Conservation (phyloP, 2,797 vertebrate genomes). For the Poeciliopsis paucimaculata region DNA sequence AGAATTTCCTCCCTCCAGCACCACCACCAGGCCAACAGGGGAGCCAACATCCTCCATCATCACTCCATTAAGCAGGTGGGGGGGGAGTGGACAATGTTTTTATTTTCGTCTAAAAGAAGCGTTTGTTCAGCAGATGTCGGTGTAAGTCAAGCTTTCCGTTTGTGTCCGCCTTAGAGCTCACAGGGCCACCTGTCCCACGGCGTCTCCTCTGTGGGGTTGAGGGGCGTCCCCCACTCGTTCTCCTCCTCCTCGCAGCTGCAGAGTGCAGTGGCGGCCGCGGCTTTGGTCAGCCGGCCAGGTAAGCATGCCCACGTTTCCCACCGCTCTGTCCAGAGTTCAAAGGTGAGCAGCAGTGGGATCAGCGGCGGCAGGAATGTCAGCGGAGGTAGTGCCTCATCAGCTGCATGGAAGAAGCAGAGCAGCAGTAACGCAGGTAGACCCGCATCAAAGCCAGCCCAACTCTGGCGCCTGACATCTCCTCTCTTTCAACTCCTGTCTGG, state of each 20-base stretch:
- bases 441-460: conserved; percentile 57
- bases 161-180: conserved; percentile 76
- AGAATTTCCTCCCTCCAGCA: conserved; percentile 74
- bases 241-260: conserved; percentile 93
- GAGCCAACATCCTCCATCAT: conserved; percentile 82
- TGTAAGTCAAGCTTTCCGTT: not conserved
- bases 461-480: conserved; percentile 66
- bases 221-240: conserved; percentile 90
- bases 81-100: not conserved
- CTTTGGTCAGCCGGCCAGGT: conserved; percentile 89
- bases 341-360: conserved; percentile 83
- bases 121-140: not conserved
- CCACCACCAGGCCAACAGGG: conserved; percentile 81
- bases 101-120: not conserved
- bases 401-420: conserved; percentile 93
- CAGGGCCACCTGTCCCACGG: conserved; percentile 88
- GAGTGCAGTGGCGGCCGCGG: conserved; percentile 86
- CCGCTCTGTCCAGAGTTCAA: conserved; percentile 82
- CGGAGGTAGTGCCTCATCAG: conserved; percentile 81
- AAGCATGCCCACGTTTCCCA: conserved; percentile 85
- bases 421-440: conserved; percentile 87
- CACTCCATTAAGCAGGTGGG: conserved; percentile 90
- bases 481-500: conserved; percentile 73
- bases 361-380: conserved; percentile 75
- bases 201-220: conserved; percentile 79